Conservation (phyloP, 2,113 vertebrate genomes). For the Tursiops truncatus region DNA sequence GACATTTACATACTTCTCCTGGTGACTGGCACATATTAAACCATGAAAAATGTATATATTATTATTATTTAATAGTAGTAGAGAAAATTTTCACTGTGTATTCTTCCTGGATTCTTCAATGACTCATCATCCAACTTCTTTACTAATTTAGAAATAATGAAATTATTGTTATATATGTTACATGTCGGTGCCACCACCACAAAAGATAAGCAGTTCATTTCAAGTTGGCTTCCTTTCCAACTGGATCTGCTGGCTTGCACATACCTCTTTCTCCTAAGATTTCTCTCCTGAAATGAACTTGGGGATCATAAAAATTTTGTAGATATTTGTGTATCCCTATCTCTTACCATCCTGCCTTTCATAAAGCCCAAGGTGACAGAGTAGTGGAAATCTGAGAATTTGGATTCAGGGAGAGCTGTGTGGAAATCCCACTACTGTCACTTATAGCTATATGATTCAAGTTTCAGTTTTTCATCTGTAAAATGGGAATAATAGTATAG, state of each 20-base stretch:
- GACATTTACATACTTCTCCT: not conserved
- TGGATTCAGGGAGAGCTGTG: not conserved
- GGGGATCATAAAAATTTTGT: not conserved
- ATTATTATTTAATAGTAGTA: not conserved
- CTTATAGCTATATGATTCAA: not conserved
- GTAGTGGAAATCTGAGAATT: not conserved
- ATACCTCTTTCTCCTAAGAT: not conserved
- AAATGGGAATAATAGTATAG: constrained; percentile 15
- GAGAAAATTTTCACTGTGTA: not conserved
- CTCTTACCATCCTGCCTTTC: not conserved
- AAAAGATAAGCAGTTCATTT: not conserved
- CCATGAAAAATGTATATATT: not conserved
- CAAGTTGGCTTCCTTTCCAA: not conserved
- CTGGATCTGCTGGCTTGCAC: not conserved
- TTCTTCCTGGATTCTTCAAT: constrained; percentile 1
- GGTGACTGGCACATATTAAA: not conserved
- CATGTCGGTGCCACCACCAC: not conserved
- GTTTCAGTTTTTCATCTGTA: constrained; percentile 11
- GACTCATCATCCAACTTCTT: not conserved
- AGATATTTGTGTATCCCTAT: not conserved
- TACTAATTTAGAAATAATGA: constrained; percentile 8
- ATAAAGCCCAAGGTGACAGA: not conserved
- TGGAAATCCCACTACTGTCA: not conserved
- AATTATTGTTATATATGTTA: not conserved
- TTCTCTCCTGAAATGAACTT: not conserved